These are phyloP conservation scores for Drosophila glabriapex DNA, from an alignment of 2,888 invertebrate species.

Conservation along the genomic window DNA sequence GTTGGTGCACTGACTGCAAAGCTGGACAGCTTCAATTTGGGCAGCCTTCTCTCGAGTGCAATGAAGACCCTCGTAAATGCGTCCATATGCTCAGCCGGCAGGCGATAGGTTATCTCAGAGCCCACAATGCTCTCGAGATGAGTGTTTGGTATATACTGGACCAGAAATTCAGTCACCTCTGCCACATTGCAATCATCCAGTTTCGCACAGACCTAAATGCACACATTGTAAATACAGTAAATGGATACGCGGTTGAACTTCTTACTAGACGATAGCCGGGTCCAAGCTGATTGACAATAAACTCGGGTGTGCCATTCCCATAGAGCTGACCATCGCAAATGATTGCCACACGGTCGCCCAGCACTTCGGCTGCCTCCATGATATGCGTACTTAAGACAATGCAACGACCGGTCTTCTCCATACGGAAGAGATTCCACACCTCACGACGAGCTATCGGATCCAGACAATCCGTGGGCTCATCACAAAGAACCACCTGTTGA, in stretches of 20 bases:
- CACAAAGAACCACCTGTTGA: constrained; percentile 87
- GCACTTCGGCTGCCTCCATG: constrained; percentile 94
- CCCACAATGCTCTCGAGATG: constrained; percentile 89
- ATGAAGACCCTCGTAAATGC: constrained; percentile 88
- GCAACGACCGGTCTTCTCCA: constrained; percentile 90
- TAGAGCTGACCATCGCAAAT: constrained; percentile 91
- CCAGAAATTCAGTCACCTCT: constrained; percentile 87
- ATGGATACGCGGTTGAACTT: neutral
- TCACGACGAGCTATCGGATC: constrained; percentile 92
- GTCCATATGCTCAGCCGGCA: constrained; percentile 87
- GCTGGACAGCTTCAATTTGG: constrained; percentile 88
- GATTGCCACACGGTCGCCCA: constrained; percentile 93
- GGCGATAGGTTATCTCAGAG: constrained; percentile 89
- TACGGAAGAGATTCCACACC: constrained; percentile 92
- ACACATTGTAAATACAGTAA: neutral
- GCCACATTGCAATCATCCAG: constrained; percentile 85
- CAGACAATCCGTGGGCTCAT: constrained; percentile 93
- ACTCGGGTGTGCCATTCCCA: constrained; percentile 91
- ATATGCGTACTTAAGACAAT: constrained; percentile 93
- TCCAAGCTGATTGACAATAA: constrained; percentile 92
- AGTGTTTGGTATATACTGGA: constrained; percentile 88
- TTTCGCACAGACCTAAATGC: constrained; percentile 83
- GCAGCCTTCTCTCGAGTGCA: constrained; percentile 88
- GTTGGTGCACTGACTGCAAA: constrained; percentile 93
- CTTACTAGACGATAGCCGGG: constrained; percentile 91